These are phyloP conservation scores for Oasisia sp. DNA, from an alignment of 2,888 invertebrate species.

Conservation along the genomic window DNA sequence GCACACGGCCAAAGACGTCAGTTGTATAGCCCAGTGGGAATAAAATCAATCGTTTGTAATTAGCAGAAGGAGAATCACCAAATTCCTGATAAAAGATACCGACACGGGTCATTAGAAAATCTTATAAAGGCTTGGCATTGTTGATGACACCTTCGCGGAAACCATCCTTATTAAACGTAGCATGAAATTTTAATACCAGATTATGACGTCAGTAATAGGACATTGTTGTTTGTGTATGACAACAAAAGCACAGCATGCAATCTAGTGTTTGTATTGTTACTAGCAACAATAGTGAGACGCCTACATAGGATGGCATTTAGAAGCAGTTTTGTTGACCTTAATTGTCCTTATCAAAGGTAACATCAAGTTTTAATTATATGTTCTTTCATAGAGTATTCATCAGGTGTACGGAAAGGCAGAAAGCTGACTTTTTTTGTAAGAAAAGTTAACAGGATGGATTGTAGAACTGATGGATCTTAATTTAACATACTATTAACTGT, in stretches of 20 bases:
- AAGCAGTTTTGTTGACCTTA: background rate
- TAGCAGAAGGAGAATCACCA: background rate
- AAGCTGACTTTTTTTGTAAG: background rate
- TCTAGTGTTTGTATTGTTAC: background rate
- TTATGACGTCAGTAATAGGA: background rate
- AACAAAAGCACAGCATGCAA: background rate
- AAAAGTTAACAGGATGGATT: background rate
- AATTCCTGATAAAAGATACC: background rate
- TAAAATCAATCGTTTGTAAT: constrained; percentile 3
- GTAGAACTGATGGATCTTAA: background rate
- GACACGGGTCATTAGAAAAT: background rate
- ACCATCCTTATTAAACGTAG: background rate
- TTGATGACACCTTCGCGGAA: background rate
- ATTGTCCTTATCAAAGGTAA: background rate
- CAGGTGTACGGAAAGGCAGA: background rate
- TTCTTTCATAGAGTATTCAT: background rate
- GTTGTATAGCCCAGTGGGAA: background rate
- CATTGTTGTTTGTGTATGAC: background rate
- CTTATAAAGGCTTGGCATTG: constrained; percentile 2
- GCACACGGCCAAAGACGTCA: background rate
- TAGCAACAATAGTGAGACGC: background rate
- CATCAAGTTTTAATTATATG: background rate
- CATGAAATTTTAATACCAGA: background rate
- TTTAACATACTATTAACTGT: too few relatives aligned
- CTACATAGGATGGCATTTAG: background rate